These are phyloP conservation scores for Egretta garzetta DNA, from an alignment of 2,113 vertebrate genomes.

Conservation along the genomic window DNA sequence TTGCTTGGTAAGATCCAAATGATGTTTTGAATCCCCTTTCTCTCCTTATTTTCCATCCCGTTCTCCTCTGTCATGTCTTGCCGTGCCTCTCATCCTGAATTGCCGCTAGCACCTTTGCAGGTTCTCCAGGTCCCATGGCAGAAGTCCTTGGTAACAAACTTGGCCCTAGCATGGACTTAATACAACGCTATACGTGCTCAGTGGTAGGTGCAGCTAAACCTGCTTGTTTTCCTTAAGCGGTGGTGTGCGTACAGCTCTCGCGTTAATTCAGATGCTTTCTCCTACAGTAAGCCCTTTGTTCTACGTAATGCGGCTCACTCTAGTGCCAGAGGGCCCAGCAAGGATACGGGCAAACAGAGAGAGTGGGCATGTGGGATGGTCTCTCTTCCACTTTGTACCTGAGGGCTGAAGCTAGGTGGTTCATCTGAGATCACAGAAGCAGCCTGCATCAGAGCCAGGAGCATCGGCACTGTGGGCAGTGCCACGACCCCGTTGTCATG, in stretches of 20 bases:
- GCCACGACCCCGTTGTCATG: accelerated
- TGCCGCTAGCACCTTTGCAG: not conserved
- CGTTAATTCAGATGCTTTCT: not conserved
- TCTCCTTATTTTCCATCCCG: not conserved
- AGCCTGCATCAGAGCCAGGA: not conserved
- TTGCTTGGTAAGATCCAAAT: not conserved
- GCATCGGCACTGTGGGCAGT: not conserved
- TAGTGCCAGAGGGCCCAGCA: not conserved
- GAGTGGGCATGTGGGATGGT: accelerated
- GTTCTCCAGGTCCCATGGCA: not conserved
- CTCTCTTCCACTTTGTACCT: not conserved
- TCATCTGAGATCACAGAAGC: not conserved
- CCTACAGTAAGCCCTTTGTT: not conserved
- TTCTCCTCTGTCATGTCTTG: not conserved
- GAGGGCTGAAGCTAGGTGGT: not conserved
- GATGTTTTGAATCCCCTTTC: not conserved
- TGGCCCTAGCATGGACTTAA: not conserved
- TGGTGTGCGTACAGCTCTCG: not conserved
- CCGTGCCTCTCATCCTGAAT: not conserved
- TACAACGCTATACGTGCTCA: accelerated
- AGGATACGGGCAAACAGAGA: not conserved
- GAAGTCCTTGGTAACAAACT: not conserved
- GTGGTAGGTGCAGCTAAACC: not conserved
- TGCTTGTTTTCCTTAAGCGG: not conserved
- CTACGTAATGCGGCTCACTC: not conserved